A percentile compares a stretch with the other conserved stretches of the same genome.
Conservation (phyloP, 1,140 invertebrate genomes). For the Trichogramma pretiosum region DNA sequence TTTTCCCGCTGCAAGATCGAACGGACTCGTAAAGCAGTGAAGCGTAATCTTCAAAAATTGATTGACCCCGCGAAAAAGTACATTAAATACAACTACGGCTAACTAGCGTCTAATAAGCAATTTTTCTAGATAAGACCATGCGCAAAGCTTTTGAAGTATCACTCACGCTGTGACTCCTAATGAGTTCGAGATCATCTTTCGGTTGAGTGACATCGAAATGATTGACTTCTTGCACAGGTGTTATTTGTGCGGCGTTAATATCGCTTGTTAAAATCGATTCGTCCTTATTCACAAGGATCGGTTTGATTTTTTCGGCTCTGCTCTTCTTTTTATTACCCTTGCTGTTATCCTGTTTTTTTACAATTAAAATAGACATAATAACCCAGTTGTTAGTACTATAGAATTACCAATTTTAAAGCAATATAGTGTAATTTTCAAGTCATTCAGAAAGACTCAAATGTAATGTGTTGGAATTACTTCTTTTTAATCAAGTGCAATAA, state of each 20-base stretch:
- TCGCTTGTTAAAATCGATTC: constrained; percentile 43
- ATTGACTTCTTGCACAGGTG: constrained; percentile 45
- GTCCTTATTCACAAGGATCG: constrained; percentile 59
- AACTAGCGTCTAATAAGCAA: constrained; percentile 1
- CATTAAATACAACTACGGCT: background rate
- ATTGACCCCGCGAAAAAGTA: too few relatives aligned
- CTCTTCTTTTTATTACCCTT: constrained; percentile 47
- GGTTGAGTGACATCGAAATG: constrained; percentile 70
- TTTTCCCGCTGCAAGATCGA: constrained; percentile 40
- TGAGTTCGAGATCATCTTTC: constrained; percentile 71
- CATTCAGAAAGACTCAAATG: too few relatives aligned
- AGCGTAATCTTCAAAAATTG: too few relatives aligned
- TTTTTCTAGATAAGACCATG: too few relatives aligned
- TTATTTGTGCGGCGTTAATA: constrained; percentile 28
- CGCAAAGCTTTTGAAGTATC: constrained; percentile 20
- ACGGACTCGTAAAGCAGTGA: too few relatives aligned
- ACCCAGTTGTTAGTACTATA: constrained; percentile 10
- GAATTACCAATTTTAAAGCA: too few relatives aligned
- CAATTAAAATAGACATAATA: constrained; percentile 22
- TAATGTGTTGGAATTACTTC: too few relatives aligned
- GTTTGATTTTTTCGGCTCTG: constrained; percentile 47
- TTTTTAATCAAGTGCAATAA: constrained; percentile 16
- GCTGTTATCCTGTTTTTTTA: constrained; percentile 34
- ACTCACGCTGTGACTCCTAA: constrained; percentile 41
- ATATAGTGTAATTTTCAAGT: too few relatives aligned